A percentile compares a stretch with the other conserved stretches of the same genome.
These are phyloP conservation scores for Ostrea edulis DNA, from an alignment of 1,140 invertebrate species.

Conservation along the genomic window DNA sequence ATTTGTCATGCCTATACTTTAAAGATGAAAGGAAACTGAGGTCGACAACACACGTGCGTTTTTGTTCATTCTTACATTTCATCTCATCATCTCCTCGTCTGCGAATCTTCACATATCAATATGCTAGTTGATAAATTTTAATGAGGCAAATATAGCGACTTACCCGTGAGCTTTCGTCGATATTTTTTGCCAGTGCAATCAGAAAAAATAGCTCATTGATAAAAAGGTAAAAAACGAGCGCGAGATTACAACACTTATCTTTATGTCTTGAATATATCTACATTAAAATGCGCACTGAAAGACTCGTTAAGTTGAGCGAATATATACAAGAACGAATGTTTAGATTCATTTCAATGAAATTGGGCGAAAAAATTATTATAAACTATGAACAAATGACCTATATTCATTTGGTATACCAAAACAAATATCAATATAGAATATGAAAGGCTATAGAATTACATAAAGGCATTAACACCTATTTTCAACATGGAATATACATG, in stretches of 20 bases:
- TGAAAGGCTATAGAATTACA: too few relatives aligned
- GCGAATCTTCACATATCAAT: constrained; percentile 1
- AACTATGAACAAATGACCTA: background rate
- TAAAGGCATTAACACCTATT: too few relatives aligned
- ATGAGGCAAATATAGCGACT: constrained; percentile 28
- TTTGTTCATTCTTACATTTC: background rate
- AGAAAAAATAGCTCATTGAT: constrained; percentile 26
- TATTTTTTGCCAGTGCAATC: background rate
- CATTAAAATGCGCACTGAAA: constrained; percentile 2
- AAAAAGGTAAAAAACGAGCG: background rate
- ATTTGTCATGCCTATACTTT: constrained; percentile 1
- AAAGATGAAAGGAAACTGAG: constrained; percentile 3
- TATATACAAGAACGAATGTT: background rate
- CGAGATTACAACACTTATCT: constrained; percentile 4
- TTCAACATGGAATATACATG: too few relatives aligned
- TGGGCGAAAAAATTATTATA: background rate
- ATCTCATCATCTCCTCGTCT: constrained; percentile 23
- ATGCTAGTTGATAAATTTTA: constrained; percentile 28
- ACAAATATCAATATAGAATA: too few relatives aligned
- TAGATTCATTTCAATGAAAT: background rate
- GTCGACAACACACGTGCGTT: background rate
- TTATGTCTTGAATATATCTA: background rate
- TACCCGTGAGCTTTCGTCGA: background rate
- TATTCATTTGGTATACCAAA: background rate
- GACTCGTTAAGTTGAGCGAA: background rate